A percentile compares a stretch with the other conserved stretches of the same genome.
Conservation (phyloP, 2,797 vertebrate species). For the Limnodromus scolopaceus region DNA sequence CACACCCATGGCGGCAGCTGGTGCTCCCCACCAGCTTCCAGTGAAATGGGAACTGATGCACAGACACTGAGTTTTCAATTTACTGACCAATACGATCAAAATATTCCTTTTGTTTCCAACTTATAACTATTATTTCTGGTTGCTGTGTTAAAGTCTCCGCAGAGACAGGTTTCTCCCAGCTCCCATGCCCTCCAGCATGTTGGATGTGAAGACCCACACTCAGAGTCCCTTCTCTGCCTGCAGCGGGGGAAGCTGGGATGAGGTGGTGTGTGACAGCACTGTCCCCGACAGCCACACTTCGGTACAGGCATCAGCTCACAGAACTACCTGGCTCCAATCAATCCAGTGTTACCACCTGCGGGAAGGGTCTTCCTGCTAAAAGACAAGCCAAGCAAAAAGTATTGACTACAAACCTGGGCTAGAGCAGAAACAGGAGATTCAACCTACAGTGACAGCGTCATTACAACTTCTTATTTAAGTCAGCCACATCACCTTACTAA, state of each 20-base stretch:
- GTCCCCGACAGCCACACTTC: neutral
- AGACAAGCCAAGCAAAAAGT: neutral
- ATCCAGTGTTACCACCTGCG: neutral
- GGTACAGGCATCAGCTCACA: neutral
- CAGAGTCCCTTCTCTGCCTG: neutral
- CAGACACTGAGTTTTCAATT: neutral
- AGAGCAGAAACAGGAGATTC: neutral
- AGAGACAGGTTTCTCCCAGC: neutral
- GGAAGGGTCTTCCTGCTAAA: neutral
- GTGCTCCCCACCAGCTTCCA: neutral
- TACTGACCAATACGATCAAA: neutral
- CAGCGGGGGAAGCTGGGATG: neutral
- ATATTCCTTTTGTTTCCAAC: neutral
- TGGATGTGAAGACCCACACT: neutral
- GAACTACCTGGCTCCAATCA: neutral
- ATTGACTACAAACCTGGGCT: neutral
- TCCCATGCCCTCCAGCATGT: neutral
- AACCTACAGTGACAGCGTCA: neutral
- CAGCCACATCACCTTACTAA: neutral
- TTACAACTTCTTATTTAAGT: neutral
- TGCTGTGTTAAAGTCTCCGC: neutral
- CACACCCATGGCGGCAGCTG: accelerated
- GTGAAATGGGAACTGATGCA: neutral
- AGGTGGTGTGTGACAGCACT: neutral
- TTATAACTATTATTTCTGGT: neutral